phyloP scores from a whole-genome alignment of 2,888 invertebrate species.

The Rhagium mordax region DNA sequence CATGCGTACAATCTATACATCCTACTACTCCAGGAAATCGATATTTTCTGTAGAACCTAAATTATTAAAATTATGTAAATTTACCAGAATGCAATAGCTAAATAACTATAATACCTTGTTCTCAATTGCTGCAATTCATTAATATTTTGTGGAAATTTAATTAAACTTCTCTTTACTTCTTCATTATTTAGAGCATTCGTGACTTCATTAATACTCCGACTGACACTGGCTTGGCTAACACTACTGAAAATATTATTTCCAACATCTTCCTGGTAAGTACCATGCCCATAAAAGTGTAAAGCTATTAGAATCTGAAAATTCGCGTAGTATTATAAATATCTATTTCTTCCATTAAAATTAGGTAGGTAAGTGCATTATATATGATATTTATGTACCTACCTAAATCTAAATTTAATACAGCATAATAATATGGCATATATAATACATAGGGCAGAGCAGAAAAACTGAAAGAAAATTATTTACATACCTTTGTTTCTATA shows the following conservation, averaged over 20 bases:
- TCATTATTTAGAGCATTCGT: slow-evolving; percentile 6
- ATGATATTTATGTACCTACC: too few species aligned
- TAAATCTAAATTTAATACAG: too few species aligned
- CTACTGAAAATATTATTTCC: not conserved
- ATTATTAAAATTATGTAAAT: not conserved
- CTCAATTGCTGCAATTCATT: slow-evolving; percentile 3
- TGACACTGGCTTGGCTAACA: slow-evolving; percentile 3
- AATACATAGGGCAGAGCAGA: not conserved
- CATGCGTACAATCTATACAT: slow-evolving; percentile 23
- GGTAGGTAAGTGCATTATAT: too few species aligned
- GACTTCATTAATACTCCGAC: slow-evolving; percentile 7
- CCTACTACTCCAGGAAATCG: slow-evolving; percentile 19
- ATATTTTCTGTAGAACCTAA: not conserved
- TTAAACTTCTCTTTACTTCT: not conserved
- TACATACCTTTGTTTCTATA: slow-evolving; percentile 5
- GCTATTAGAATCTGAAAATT: not conserved
- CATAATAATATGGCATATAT: not conserved
- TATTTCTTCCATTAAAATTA: too few species aligned
- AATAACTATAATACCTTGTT: slow-evolving; percentile 1
- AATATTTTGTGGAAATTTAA: slow-evolving; percentile 4
- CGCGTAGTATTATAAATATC: too few species aligned
- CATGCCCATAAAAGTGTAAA: slow-evolving; percentile 16
- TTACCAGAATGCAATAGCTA: too few species aligned
- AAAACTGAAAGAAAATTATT: not conserved
- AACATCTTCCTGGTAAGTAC: slow-evolving; percentile 4